Percentiles rank a stretch among this genome's conserved stretches.
phyloP scores from a whole-genome alignment of 2,797 vertebrate species.

The Pseudomugil tenellus region DNA sequence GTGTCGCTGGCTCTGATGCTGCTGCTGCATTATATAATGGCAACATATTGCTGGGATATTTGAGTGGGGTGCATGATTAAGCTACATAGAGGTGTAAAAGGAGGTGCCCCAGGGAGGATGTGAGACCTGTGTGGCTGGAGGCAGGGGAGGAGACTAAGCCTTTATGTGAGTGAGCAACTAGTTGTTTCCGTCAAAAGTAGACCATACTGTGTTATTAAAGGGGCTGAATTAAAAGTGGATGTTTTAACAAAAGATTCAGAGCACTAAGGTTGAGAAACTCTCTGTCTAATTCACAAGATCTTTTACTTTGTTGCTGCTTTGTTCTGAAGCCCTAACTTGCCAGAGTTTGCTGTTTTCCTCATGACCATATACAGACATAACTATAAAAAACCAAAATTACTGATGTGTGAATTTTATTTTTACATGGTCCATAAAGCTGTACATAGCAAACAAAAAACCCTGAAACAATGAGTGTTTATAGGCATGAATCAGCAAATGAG shows the following conservation, averaged over 20 bases:
- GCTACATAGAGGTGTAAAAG: background rate
- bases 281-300: background rate
- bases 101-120: too few species aligned
- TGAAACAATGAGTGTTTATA: constrained; percentile 21
- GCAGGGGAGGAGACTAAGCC: background rate
- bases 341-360: background rate
- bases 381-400: constrained; percentile 2
- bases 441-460: constrained; percentile 19
- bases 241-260: background rate
- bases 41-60: too few species aligned
- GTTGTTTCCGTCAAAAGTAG: background rate
- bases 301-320: background rate
- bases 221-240: background rate
- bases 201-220: background rate
- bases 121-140: background rate
- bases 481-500: constrained; percentile 16
- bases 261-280: background rate
- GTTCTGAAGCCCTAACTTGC: background rate
- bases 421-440: constrained; percentile 10
- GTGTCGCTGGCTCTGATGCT: too few species aligned
- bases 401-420: constrained; percentile 15
- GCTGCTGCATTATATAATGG: too few species aligned
- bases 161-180: background rate
- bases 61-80: background rate
- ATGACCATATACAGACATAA: background rate